phyloP scores from a whole-genome alignment of 2,113 vertebrate genomes.

The Corvus moneduloides region DNA sequence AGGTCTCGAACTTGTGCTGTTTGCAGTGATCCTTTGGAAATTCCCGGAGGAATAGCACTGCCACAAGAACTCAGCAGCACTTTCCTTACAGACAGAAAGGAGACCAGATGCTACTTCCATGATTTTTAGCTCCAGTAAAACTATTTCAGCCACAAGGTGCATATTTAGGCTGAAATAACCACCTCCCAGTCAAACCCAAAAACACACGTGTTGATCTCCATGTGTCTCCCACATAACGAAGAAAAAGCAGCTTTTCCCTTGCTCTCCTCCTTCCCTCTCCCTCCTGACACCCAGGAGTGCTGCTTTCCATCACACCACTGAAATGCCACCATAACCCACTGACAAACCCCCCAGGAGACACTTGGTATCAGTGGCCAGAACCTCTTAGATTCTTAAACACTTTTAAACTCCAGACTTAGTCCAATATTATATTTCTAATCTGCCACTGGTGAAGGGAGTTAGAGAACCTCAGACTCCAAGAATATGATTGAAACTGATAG shows the following conservation, averaged over 20 bases:
- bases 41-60: neutral
- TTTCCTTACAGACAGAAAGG: neutral
- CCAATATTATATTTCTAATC: neutral
- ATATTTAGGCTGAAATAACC: neutral
- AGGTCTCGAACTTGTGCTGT: neutral
- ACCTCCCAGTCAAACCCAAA: neutral
- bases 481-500: neutral
- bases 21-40: neutral
- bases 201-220: accelerated
- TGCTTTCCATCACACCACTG: neutral
- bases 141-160: neutral
- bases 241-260: neutral
- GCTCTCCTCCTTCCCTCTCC: neutral
- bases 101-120: neutral
- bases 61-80: neutral
- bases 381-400: neutral
- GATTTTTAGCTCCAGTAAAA: neutral
- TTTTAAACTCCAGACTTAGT: neutral
- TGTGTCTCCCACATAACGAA: neutral
- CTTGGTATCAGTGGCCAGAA: neutral
- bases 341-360: neutral
- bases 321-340: neutral
- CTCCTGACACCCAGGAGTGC: neutral
- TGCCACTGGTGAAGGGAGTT: neutral
- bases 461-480: neutral